Percentiles rank a stretch among this genome's conserved stretches.
Conservation (phyloP, 2,797 vertebrate genomes). For the Diceros bicornis region DNA sequence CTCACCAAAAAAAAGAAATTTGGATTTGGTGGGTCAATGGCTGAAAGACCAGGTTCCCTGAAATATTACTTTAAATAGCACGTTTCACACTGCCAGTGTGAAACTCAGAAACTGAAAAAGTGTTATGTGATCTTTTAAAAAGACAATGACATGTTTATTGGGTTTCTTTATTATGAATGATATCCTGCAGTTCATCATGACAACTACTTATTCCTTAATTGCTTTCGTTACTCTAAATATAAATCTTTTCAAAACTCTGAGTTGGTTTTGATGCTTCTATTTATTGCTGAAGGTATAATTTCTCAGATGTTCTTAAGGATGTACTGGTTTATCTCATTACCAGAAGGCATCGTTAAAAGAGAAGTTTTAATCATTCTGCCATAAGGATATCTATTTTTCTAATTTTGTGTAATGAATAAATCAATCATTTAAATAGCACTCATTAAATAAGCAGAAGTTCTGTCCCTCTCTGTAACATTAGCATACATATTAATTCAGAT, state of each 20-base stretch:
- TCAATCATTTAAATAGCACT: slow-evolving; percentile 64
- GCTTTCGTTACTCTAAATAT: slow-evolving; percentile 7
- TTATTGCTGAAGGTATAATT: slow-evolving; percentile 21
- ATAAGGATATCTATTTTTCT: slow-evolving; percentile 50
- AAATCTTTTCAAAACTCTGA: slow-evolving; percentile 48
- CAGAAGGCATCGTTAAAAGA: slow-evolving; percentile 29
- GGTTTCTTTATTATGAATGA: slow-evolving; percentile 13
- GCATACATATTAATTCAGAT: slow-evolving; percentile 32
- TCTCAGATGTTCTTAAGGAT: not conserved
- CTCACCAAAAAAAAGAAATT: too few relatives aligned
- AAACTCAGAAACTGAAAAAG: not conserved
- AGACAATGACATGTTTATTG: not conserved
- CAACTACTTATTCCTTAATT: slow-evolving; percentile 36
- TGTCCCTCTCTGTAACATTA: not conserved
- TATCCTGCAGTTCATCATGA: not conserved
- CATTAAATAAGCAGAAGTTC: slow-evolving; percentile 63
- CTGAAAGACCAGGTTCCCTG: not conserved
- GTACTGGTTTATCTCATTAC: slow-evolving; percentile 6
- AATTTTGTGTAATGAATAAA: slow-evolving; percentile 66
- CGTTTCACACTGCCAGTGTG: not conserved
- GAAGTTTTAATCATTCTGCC: slow-evolving; percentile 62
- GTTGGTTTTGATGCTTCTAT: slow-evolving; percentile 38
- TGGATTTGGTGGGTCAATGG: not conserved
- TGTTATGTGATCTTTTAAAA: not conserved
- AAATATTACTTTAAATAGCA: not conserved